A percentile compares a stretch with the other conserved stretches of the same genome.
These are phyloP conservation scores for Thalassoma bifasciatum DNA, from an alignment of 2,113 vertebrate species.

Conservation along the genomic window DNA sequence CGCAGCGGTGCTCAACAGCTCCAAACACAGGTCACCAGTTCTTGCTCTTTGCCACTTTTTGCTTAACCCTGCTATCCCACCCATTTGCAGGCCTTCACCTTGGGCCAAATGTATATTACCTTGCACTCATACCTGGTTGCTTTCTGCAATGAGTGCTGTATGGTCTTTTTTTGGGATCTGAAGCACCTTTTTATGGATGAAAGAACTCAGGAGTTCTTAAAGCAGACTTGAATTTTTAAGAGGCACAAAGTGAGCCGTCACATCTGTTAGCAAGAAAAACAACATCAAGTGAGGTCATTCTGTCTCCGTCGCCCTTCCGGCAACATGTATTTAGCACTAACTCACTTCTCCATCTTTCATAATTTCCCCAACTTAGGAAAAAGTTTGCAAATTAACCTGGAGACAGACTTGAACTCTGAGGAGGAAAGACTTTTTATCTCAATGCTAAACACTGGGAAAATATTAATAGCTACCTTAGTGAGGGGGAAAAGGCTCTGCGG, in stretches of 20 bases:
- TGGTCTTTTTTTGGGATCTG: conserved; percentile 2
- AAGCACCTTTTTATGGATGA: not conserved
- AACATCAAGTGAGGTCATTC: not conserved
- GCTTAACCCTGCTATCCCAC: not conserved
- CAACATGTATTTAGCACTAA: not conserved
- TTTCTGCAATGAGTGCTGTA: not conserved
- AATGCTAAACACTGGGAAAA: not conserved
- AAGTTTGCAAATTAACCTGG: not conserved
- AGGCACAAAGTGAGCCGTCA: not conserved
- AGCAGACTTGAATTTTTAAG: not conserved
- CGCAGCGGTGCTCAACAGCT: conserved; percentile 22
- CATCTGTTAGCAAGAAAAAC: conserved; percentile 4
- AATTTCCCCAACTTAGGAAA: not conserved
- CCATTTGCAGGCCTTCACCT: not conserved
- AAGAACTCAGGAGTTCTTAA: not conserved
- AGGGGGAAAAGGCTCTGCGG: not conserved
- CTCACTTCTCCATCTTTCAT: not conserved
- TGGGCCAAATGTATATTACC: conserved; percentile 40
- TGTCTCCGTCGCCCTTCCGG: not conserved
- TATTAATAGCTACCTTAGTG: conserved; percentile 1
- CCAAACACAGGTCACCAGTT: conserved; percentile 50
- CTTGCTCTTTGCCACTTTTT: conserved; percentile 26
- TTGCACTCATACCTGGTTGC: conserved; percentile 1
- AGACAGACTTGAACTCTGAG: not conserved
- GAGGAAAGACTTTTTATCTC: not conserved